Percentiles rank a stretch among this genome's conserved stretches.
Evolutionary conservation across 2,113 vertebrate species (phyloP).

Genomic region (Mus spicilegus): DNA sequence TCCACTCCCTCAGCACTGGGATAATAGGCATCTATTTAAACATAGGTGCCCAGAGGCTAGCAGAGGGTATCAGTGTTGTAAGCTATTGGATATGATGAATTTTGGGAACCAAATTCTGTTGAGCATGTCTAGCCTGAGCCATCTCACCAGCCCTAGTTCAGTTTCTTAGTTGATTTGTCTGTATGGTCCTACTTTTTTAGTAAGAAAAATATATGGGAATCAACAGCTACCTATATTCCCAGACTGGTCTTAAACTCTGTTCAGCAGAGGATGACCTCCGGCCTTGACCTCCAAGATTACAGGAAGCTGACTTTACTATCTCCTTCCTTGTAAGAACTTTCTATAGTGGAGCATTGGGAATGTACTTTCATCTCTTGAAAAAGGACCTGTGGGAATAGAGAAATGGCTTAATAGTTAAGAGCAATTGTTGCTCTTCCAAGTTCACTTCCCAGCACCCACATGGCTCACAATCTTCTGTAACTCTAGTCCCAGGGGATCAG

Average conservation of each 20-base stretch:
- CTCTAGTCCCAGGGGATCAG: not conserved
- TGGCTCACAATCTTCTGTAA: not conserved
- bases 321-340: too few species aligned
- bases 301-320: too few species aligned
- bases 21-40: not conserved
- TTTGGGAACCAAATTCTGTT: not conserved
- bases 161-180: not conserved
- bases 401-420: too few species aligned
- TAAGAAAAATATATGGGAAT: not conserved
- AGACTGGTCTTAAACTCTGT: not conserved
- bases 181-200: not conserved
- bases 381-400: too few species aligned
- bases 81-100: not conserved
- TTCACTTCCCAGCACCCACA: not conserved
- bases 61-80: not conserved
- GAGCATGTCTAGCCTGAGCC: not conserved
- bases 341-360: too few species aligned
- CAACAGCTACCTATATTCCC: not conserved
- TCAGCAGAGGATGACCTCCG: too few species aligned
- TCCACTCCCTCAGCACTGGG: not conserved
- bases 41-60: not conserved
- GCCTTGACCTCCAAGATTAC: too few species aligned
- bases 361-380: too few species aligned
- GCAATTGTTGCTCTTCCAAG: too few species aligned
- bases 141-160: not conserved